These are phyloP conservation scores for Ametastegia equiseti DNA, from an alignment of 2,888 invertebrate genomes.

Conservation along the genomic window DNA sequence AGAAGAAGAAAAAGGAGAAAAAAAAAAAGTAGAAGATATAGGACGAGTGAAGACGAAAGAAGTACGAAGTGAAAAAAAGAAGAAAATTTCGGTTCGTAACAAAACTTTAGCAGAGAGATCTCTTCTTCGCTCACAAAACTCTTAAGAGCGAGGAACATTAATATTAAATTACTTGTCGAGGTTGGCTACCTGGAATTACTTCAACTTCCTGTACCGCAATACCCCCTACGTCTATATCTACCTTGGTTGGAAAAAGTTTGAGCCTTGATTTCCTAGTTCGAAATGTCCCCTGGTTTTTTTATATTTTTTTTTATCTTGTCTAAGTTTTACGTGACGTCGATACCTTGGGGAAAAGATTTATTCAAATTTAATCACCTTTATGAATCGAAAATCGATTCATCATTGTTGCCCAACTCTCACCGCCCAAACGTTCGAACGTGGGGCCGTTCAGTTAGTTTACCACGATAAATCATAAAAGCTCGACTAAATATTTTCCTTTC, in stretches of 20 bases:
- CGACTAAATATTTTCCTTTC: constrained; percentile 40
- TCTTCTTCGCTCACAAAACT: constrained; percentile 26
- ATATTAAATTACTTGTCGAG: constrained; percentile 45
- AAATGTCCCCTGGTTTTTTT: constrained; percentile 14
- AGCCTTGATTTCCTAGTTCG: constrained; percentile 35
- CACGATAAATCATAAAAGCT: constrained; percentile 37
- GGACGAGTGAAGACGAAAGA: background rate
- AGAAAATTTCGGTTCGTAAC: constrained; percentile 9
- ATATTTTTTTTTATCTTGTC: too few species aligned
- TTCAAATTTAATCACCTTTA: constrained; percentile 39
- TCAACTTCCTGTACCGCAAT: constrained; percentile 38
- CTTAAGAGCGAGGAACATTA: constrained; percentile 38
- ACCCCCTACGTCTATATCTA: too few species aligned
- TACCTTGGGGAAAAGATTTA: background rate
- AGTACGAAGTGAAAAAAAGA: background rate
- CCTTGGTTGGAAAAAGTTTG: background rate
- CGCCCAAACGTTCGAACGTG: background rate
- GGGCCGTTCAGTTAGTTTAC: constrained; percentile 7
- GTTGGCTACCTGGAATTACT: constrained; percentile 42
- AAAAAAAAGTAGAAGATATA: background rate
- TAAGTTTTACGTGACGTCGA: background rate
- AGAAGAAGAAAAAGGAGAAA: background rate
- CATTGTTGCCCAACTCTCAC: background rate
- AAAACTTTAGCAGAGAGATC: constrained; percentile 36
- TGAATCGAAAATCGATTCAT: constrained; percentile 41